Evolutionary conservation across 30 jellyfish, hydroid and myxozoan genomes (phyloP).

Genomic region (Hydra vulgaris): DNA sequence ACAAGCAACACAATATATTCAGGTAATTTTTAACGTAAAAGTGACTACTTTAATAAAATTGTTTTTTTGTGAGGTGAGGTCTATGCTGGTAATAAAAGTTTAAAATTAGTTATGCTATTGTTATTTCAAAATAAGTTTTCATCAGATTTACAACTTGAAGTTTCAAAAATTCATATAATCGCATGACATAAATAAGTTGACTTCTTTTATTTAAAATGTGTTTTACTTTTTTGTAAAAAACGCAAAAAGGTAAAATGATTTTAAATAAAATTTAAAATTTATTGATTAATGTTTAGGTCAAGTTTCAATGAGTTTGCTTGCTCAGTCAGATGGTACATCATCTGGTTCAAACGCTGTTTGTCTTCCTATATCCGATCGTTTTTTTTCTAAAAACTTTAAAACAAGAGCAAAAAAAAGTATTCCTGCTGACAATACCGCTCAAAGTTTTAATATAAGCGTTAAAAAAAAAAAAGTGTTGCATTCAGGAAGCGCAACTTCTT

Average conservation of each 20-base stretch:
- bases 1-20: conserved; percentile 17
- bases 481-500: too few relatives aligned
- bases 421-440: neutral
- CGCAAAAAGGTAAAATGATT: neutral
- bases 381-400: neutral
- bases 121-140: neutral
- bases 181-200: neutral
- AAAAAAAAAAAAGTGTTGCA: too few relatives aligned
- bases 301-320: neutral
- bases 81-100: too few relatives aligned
- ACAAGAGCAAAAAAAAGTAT: neutral
- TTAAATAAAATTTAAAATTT: neutral
- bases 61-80: too few relatives aligned
- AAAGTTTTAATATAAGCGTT: too few relatives aligned
- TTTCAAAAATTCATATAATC: neutral
- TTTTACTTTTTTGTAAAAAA: too few relatives aligned
- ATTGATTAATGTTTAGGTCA: neutral
- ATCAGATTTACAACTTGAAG: neutral
- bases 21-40: conserved; percentile 6
- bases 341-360: conserved; percentile 23
- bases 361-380: conserved; percentile 3
- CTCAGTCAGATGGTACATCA: neutral
- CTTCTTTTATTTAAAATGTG: neutral
- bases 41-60: too few relatives aligned
- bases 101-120: too few relatives aligned